These are phyloP conservation scores for Tillus elongatus DNA, from an alignment of 2,888 invertebrate genomes.

Conservation along the genomic window DNA sequence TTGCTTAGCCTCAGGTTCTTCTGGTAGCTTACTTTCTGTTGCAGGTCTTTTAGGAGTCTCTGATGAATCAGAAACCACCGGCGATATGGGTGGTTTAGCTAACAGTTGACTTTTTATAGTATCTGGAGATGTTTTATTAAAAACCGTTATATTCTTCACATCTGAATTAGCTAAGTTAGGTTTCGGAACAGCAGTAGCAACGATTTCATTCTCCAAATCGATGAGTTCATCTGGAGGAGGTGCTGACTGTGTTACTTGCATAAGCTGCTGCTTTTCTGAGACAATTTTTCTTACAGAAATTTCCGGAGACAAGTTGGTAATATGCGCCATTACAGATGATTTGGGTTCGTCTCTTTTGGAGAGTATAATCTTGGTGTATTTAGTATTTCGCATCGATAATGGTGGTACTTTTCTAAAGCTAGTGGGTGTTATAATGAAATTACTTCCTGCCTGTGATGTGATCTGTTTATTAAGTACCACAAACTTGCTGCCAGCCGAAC, in stretches of 20 bases:
- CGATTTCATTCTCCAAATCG: conserved; percentile 37
- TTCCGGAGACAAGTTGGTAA: conserved; percentile 24
- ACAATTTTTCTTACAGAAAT: conserved; percentile 28
- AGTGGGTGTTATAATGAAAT: conserved; percentile 22
- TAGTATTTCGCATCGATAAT: conserved; percentile 25
- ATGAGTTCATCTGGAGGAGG: conserved; percentile 23
- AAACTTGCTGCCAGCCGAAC: conserved; percentile 22
- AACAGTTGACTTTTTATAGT: no score
- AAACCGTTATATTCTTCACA: conserved; percentile 17
- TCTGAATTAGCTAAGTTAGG: conserved; percentile 23
- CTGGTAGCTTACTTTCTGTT: no score
- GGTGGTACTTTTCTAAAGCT: conserved; percentile 18
- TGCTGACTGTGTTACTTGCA: conserved; percentile 5
- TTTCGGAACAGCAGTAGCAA: conserved; percentile 33
- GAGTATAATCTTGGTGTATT: conserved; percentile 47
- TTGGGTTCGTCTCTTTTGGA: conserved; percentile 37
- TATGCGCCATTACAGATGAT: conserved; percentile 16
- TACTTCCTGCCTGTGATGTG: conserved; percentile 13
- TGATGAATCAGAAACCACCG: no score
- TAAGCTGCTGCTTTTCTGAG: conserved; percentile 11
- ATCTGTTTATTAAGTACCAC: conserved; percentile 26
- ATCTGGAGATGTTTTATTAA: no score
- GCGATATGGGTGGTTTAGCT: no score
- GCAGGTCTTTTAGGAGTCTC: no score
- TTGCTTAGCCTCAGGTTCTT: not conserved